Conservation (phyloP, 2,888 invertebrate genomes). For the Cataglyphis livida region DNA sequence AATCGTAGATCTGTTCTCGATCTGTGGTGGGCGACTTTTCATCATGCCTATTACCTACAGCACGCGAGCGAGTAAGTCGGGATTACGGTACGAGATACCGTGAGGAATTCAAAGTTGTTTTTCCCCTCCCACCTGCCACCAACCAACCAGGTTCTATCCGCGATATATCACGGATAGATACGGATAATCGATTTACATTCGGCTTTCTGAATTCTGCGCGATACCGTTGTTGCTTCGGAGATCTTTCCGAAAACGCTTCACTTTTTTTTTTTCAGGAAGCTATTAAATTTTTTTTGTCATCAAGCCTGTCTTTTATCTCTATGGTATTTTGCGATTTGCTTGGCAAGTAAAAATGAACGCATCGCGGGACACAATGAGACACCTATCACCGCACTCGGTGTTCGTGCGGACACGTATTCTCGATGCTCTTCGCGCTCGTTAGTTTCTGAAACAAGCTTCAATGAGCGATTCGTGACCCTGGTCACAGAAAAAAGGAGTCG, state of each 20-base stretch:
- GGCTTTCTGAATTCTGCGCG: constrained; percentile 63
- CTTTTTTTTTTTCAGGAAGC: constrained; percentile 6
- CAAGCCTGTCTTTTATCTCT: not conserved
- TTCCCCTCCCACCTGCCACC: constrained; percentile 73
- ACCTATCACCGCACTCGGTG: constrained; percentile 70
- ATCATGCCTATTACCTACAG: constrained; percentile 36
- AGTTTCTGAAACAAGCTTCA: constrained; percentile 58
- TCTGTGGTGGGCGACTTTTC: constrained; percentile 72
- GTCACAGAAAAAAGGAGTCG: constrained; percentile 40
- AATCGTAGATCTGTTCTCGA: constrained; percentile 72
- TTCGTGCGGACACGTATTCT: constrained; percentile 60
- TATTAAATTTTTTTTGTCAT: constrained; percentile 39
- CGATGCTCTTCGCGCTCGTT: constrained; percentile 67
- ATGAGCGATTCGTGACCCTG: constrained; percentile 52
- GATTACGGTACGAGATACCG: constrained; percentile 48
- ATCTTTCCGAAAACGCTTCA: constrained; percentile 1
- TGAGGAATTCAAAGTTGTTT: constrained; percentile 71
- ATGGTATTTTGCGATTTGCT: constrained; percentile 44
- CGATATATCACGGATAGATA: constrained; percentile 75
- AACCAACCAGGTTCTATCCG: constrained; percentile 62
- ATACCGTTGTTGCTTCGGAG: constrained; percentile 18
- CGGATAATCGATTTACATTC: constrained; percentile 76
- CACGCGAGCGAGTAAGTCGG: not conserved
- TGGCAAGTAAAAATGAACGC: constrained; percentile 58
- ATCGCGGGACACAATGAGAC: constrained; percentile 66